These are phyloP conservation scores for Sus cebifrons DNA, from an alignment of 2,797 vertebrate genomes.

Conservation along the genomic window DNA sequence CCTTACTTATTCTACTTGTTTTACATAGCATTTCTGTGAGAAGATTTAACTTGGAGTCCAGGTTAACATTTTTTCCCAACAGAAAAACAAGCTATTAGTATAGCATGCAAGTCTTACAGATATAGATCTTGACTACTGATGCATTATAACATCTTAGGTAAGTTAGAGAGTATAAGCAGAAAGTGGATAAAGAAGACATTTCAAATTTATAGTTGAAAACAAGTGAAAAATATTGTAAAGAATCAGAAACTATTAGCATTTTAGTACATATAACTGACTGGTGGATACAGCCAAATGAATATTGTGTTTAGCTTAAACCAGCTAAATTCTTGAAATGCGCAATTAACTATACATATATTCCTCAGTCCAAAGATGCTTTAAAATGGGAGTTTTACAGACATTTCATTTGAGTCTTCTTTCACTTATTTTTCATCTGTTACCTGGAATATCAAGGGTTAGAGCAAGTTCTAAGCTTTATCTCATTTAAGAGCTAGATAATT, in stretches of 20 bases:
- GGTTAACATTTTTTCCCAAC: neutral
- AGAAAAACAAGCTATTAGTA: neutral
- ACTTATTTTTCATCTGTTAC: conserved; percentile 65
- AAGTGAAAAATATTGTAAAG: conserved; percentile 2
- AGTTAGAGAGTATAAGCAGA: neutral
- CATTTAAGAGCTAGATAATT: neutral
- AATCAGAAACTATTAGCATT: neutral
- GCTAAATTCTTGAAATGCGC: conserved; percentile 13
- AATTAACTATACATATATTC: neutral
- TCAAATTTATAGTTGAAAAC: neutral
- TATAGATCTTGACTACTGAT: neutral
- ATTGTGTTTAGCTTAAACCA: conserved; percentile 27
- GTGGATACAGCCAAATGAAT: neutral
- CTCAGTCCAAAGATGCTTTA: neutral
- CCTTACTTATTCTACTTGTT: neutral
- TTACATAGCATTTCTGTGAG: conserved; percentile 28
- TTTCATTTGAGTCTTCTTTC: neutral
- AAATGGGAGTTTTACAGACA: neutral
- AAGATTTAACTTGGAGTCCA: conserved; percentile 31
- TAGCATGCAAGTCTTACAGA: neutral
- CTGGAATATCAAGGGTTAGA: conserved; percentile 25
- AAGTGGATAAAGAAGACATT: neutral
- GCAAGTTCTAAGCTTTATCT: conserved; percentile 39
- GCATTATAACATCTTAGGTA: neutral
- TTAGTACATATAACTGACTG: neutral